Evolutionary conservation across 2,113 vertebrate genomes (phyloP).

Genomic region (Gymnarchus niloticus): DNA sequence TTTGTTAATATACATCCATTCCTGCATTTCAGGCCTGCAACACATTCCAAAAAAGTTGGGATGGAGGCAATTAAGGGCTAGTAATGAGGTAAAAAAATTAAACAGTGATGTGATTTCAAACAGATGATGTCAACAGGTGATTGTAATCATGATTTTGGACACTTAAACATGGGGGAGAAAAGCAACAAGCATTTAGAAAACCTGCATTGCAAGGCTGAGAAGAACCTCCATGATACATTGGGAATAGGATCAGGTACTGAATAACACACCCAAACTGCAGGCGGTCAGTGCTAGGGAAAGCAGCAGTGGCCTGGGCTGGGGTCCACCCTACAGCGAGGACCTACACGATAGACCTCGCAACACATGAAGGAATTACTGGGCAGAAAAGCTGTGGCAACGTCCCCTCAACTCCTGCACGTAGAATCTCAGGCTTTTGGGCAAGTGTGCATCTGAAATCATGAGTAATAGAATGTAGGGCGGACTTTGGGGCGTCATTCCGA

Average conservation of each 20-base stretch:
- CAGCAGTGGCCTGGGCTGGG: background rate
- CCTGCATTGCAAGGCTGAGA: background rate
- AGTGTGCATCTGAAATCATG: background rate
- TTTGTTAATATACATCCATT: too few relatives aligned
- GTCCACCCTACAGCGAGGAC: background rate
- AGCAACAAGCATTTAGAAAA: background rate
- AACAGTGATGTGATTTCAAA: too few relatives aligned
- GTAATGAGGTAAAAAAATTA: too few relatives aligned
- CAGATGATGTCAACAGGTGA: too few relatives aligned
- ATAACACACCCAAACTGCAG: background rate
- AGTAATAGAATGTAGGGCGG: background rate
- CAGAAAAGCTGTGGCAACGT: background rate
- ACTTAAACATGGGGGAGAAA: background rate
- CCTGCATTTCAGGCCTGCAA: too few relatives aligned
- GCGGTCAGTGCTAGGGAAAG: background rate
- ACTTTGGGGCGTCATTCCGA: background rate
- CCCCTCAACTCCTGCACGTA: background rate
- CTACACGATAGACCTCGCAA: background rate
- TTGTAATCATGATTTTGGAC: too few relatives aligned
- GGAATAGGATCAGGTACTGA: background rate
- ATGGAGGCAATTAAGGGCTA: too few relatives aligned
- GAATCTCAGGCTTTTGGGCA: background rate
- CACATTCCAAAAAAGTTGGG: too few relatives aligned
- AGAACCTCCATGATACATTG: background rate
- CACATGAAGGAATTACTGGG: conserved; percentile 15